Evolutionary conservation across 1,140 invertebrate genomes (phyloP), one percentile per base, ranked within the genome.

Genomic region (Hesperophylax magnus): DNA sequence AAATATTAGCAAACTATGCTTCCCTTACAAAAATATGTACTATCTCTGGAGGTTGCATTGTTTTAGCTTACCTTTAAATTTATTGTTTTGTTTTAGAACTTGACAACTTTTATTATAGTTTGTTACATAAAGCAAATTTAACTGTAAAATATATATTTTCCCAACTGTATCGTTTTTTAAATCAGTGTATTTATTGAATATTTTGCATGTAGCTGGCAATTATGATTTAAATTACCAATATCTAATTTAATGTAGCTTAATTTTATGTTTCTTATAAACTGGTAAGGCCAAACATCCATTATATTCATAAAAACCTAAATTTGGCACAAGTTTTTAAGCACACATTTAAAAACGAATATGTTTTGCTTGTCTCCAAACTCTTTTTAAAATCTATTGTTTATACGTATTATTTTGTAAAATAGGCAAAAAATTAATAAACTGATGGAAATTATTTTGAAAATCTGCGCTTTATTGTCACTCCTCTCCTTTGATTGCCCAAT

Each of bases 351-450:
- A n/a, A 67, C 20, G 20, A n/a, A 69, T 54, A 72, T 72, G 20
- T 52, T 27, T 53, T 53, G 69, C 69, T 72, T 72, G 39, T 53
- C 39, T 72, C 52, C 52, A 53, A 52, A 72, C 11, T 67, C 31
- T 72, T 72, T 54, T 22, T 72, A 27, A 53, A 72, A 72, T 53
- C 17, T 72, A 54, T 65, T 65, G 15, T 27, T 24, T 65, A 65
- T 27, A n/a, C n/a, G n/a, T n/a, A 24, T 67, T 67, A 67, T 72
- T 72, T 72, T 54, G 69, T 72, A 72, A 53, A 24, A 72, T 72
- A 72, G 69, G 69, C 5, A 72, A 72, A 72, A 72, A 72, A 72
- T 72, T 72, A 72, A 72, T 72, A 72, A 72, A 72, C 69, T 72
- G 69, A 65, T 72, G n/a, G 67, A 60, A 61, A 76, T 76, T 34